Evolutionary conservation across 2,888 invertebrate species (phyloP).

Genomic region (Chloroclystis v-ata): DNA sequence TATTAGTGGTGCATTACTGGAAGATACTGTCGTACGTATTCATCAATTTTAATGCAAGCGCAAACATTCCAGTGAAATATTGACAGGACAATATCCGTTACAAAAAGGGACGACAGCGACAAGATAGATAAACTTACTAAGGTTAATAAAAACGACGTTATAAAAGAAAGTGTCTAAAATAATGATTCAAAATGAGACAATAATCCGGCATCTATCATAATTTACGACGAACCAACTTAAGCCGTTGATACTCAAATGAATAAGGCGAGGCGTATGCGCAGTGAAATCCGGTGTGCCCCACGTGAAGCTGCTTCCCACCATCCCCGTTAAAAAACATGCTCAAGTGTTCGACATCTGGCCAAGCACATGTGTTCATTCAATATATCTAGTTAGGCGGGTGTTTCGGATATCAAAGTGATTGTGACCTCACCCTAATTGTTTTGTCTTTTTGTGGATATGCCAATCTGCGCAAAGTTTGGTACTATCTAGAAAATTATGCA

Average conservation of each 20-base stretch:
- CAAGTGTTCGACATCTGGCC: slow-evolving; percentile 68
- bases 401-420: slow-evolving; percentile 27
- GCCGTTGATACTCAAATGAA: slow-evolving; percentile 28
- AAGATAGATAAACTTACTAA: too few relatives aligned
- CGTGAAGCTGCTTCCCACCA: slow-evolving; percentile 52
- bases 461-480: neutral
- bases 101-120: neutral
- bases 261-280: slow-evolving; percentile 10
- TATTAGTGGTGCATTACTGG: slow-evolving; percentile 28
- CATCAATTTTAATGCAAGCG: slow-evolving; percentile 15
- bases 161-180: neutral
- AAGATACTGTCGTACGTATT: slow-evolving; percentile 19
- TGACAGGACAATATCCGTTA: neutral
- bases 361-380: slow-evolving; percentile 42
- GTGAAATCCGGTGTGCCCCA: slow-evolving; percentile 21
- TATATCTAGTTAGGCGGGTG: slow-evolving; percentile 29
- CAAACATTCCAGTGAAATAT: slow-evolving; percentile 11
- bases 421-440: slow-evolving; percentile 31
- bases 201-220: slow-evolving; percentile 13
- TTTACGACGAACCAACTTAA: slow-evolving; percentile 19
- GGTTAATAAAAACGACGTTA: too few relatives aligned
- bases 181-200: slow-evolving; percentile 5
- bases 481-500: too few relatives aligned
- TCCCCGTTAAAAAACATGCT: slow-evolving; percentile 47
- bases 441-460: slow-evolving; percentile 12